Conservation (phyloP, 2,113 vertebrate species). For the Gorsachius goisagi region DNA sequence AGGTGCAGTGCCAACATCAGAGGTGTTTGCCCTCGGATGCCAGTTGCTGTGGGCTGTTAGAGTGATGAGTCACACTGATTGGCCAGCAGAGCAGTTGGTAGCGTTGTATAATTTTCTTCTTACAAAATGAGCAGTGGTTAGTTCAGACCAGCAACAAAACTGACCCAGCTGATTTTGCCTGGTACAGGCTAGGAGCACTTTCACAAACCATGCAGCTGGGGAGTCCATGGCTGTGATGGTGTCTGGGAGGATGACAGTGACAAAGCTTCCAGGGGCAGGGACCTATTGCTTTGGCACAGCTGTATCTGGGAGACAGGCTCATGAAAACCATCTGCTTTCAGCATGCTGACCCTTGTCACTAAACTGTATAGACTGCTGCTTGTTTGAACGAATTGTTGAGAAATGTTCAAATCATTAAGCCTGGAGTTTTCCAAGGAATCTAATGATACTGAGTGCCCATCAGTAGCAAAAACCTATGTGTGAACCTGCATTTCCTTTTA, state of each 20-base stretch:
- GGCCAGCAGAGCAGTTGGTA: neutral
- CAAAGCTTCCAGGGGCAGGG: neutral
- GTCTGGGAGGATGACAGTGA: neutral
- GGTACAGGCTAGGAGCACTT: neutral
- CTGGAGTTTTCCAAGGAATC: neutral
- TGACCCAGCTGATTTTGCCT: neutral
- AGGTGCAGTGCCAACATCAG: neutral
- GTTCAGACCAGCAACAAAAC: neutral
- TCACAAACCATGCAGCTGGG: rapidly evolving
- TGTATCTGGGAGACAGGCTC: neutral
- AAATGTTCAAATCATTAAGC: neutral
- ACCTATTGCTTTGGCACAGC: neutral
- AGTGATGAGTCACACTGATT: neutral
- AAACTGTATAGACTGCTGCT: neutral
- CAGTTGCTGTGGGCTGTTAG: neutral
- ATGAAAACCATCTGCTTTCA: neutral
- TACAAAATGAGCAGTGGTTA: neutral
- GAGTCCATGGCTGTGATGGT: neutral
- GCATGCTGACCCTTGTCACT: neutral
- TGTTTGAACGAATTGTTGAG: neutral
- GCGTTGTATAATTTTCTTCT: neutral
- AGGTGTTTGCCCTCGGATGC: neutral
- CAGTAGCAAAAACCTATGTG: neutral
- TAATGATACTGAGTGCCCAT: neutral
- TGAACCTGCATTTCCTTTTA: neutral